Evolutionary conservation across 1,140 invertebrate genomes (phyloP).

Genomic region (Megalonaias nervosa): DNA sequence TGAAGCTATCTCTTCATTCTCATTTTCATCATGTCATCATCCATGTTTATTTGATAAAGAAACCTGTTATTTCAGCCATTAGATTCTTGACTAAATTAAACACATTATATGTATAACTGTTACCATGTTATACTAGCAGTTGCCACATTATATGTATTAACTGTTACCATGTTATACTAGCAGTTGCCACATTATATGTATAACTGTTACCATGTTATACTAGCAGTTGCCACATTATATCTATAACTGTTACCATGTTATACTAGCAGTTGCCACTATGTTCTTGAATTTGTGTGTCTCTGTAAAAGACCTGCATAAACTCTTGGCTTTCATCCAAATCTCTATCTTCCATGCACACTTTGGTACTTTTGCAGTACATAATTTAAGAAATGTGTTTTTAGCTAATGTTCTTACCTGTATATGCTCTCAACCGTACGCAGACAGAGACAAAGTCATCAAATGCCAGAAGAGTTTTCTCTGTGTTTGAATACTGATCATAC

Average conservation of each 20-base stretch:
- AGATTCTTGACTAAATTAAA: too few species aligned
- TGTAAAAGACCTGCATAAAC: neutral
- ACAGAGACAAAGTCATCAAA: constrained; percentile 67
- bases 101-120: too few species aligned
- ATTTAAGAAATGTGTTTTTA: neutral
- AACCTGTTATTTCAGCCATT: neutral
- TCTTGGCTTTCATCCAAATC: neutral
- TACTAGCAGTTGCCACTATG: neutral
- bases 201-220: too few species aligned
- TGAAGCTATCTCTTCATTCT: neutral
- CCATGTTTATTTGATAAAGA: neutral
- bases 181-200: too few species aligned
- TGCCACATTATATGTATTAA: neutral
- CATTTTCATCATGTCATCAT: neutral
- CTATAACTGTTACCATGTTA: neutral
- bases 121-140: neutral
- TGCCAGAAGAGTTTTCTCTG: constrained; percentile 40
- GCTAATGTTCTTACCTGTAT: constrained; percentile 50
- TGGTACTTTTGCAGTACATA: neutral
- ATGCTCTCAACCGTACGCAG: constrained; percentile 56
- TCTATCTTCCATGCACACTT: neutral
- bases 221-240: too few species aligned
- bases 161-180: too few species aligned
- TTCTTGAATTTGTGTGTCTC: neutral
- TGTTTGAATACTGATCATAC: constrained; percentile 17